Evolutionary conservation across 2,888 invertebrate genomes (phyloP).

Genomic region (Drosophila tanythrix): DNA sequence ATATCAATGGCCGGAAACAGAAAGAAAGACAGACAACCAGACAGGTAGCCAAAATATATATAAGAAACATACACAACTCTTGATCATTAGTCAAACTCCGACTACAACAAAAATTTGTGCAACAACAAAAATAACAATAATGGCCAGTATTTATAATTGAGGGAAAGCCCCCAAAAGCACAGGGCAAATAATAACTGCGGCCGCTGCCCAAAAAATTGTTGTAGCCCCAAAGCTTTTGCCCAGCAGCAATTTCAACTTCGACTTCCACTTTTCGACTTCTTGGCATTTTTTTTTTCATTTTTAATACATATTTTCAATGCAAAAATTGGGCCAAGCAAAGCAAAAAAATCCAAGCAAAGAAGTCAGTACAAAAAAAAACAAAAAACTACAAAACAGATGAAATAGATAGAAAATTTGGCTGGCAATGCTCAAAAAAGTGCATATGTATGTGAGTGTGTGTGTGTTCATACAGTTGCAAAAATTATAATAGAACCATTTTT

Average conservation of each 20-base stretch:
- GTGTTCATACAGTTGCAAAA: background rate
- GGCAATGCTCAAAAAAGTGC: conserved; percentile 4
- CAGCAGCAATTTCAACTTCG: conserved; percentile 58
- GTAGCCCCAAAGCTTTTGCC: conserved; percentile 39
- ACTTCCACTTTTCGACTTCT: conserved; percentile 58
- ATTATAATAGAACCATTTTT: background rate
- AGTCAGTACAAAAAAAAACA: conserved; percentile 17
- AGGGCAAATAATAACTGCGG: conserved; percentile 36
- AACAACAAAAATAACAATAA: conserved; percentile 61
- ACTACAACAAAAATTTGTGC: conserved; percentile 49
- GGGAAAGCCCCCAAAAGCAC: conserved; percentile 56
- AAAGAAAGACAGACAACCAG: conserved; percentile 27
- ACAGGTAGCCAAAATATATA: conserved; percentile 13
- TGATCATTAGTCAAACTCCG: conserved; percentile 65
- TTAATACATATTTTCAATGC: conserved; percentile 41
- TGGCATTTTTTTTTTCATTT: conserved; percentile 10
- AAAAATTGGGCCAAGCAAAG: conserved; percentile 61
- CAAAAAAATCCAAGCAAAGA: conserved; percentile 48
- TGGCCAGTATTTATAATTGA: conserved; percentile 64
- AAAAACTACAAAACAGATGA: background rate
- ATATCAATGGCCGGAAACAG: conserved; percentile 61
- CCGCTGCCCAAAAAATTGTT: conserved; percentile 17
- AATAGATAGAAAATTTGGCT: conserved; percentile 16
- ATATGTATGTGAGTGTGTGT: background rate
- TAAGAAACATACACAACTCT: conserved; percentile 10